phyloP scores from a whole-genome alignment of 2,113 vertebrate species.

The Oceanodroma tethys region DNA sequence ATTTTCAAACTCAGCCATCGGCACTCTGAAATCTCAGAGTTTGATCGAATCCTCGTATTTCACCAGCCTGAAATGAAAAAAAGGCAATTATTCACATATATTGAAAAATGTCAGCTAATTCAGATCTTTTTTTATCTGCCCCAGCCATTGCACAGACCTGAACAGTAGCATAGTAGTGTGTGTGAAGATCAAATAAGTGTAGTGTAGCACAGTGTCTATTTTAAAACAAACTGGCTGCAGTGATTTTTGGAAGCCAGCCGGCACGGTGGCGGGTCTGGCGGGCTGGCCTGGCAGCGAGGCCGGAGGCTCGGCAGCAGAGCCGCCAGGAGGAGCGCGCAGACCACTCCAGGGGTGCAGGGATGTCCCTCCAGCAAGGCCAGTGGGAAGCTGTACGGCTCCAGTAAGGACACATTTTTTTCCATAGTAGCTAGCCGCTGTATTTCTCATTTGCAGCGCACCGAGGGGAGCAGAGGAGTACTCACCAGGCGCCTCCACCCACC shows the following conservation, averaged over 20 bases:
- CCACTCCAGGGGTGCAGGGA: neutral
- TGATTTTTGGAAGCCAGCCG: neutral
- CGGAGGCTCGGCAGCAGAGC: neutral
- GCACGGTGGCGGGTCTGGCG: neutral
- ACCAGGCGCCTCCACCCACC: neutral
- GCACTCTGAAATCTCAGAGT: neutral
- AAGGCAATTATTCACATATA: neutral
- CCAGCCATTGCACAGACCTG: neutral
- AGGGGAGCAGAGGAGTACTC: neutral
- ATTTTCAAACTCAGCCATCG: neutral
- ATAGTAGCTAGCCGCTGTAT: neutral
- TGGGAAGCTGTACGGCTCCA: neutral
- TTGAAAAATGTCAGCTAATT: neutral
- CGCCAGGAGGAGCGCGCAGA: slow-evolving; percentile 31
- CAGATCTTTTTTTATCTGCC: neutral
- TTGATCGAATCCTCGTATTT: neutral
- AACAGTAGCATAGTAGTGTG: neutral
- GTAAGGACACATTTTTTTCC: neutral
- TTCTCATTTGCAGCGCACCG: neutral
- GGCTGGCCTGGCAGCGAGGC: neutral
- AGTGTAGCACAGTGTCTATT: neutral
- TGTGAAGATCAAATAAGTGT: neutral
- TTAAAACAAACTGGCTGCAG: neutral
- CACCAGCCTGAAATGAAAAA: neutral
- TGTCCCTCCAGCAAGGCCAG: neutral